Base-by-base conservation (phyloP, 2,797 vertebrate genomes). In the Rhinogobio ventralis region DNA sequence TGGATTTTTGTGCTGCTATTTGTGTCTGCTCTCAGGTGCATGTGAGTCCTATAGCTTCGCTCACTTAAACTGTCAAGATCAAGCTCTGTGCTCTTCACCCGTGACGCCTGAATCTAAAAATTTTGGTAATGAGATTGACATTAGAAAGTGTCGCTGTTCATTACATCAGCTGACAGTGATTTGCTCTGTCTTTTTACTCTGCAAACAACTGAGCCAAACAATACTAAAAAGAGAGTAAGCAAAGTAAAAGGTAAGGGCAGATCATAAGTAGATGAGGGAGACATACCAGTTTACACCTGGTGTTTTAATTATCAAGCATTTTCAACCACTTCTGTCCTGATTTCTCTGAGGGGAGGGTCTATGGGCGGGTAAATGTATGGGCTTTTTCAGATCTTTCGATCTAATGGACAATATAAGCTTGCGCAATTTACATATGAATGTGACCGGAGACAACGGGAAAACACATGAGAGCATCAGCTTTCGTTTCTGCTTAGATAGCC, bases 121-220 rank as follows among this genome's bases (percentile, higher is more conserved):
- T 67, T 64, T 66, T 85, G 66, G 77, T 77, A 71, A 86, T 83
- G 64, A 68, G 72, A 87, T 39, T 79, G 68, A 75, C 78, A 86
- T 82, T 30, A 74, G 66, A 62, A 71, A 57, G 45, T 57, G 67
- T 69, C 79, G 55, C 62, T 77, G 49, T 85, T 67, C 74, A 81
- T 87, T 76, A 72, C 72, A 79, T 64, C 20, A 55, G 76, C 25
- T 73, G 42, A 79, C 74, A 80, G 30, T 33, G 28, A 74, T 19
- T 74, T 74, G 14, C 33, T 49, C 20, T 72, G 68, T 42, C 39
- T 15, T 60, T 80, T 68, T 62, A 30, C 20, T 69, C 30, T 42
- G 49, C 33, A 39, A 23, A 62, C 20, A 78, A 78, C 62, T 82
- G 39, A 20, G 33, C 79, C 53, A 74, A 84, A 71, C 53, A 78